Evolutionary conservation across 2,797 vertebrate species (phyloP).

Genomic region (Diplodus sargus): DNA sequence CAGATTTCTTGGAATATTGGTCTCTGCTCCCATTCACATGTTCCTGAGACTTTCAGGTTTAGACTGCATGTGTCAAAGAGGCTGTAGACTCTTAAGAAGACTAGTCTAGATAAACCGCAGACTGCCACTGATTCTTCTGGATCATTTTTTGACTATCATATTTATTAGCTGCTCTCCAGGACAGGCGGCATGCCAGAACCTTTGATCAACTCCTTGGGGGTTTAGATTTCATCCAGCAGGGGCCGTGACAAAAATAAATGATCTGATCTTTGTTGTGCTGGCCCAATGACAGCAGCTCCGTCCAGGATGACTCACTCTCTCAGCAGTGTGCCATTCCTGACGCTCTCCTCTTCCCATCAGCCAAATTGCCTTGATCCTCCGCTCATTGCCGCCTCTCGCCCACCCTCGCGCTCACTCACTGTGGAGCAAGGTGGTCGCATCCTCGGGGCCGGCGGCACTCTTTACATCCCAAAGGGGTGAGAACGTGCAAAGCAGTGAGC

Average conservation of each 20-base stretch:
- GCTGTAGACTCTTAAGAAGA: conserved; percentile 26
- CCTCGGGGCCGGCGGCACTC: conserved; percentile 60
- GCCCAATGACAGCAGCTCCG: conserved; percentile 74
- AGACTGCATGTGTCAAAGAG: neutral
- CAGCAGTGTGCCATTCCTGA: conserved; percentile 74
- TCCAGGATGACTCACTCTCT: conserved; percentile 79
- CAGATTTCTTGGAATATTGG: too few relatives aligned
- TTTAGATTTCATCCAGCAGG: conserved; percentile 73
- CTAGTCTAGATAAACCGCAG: conserved; percentile 5
- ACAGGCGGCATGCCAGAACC: conserved; percentile 63
- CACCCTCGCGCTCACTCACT: conserved; percentile 48
- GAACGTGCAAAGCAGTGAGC: conserved; percentile 83
- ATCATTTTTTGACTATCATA: conserved; percentile 63
- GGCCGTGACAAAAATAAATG: conserved; percentile 78
- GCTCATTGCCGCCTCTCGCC: conserved; percentile 65
- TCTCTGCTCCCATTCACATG: too few relatives aligned
- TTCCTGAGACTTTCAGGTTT: too few relatives aligned
- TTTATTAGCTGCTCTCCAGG: conserved; percentile 67
- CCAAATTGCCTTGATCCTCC: conserved; percentile 76
- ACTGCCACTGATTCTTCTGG: conserved; percentile 43
- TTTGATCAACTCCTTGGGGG: conserved; percentile 74
- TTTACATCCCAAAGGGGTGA: conserved; percentile 82
- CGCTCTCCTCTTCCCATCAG: conserved; percentile 71
- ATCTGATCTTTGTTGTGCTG: conserved; percentile 79
- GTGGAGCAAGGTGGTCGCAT: conserved; percentile 72